Base-by-base conservation (phyloP, 2,797 vertebrate species). In the Propithecus deckenii region DNA sequence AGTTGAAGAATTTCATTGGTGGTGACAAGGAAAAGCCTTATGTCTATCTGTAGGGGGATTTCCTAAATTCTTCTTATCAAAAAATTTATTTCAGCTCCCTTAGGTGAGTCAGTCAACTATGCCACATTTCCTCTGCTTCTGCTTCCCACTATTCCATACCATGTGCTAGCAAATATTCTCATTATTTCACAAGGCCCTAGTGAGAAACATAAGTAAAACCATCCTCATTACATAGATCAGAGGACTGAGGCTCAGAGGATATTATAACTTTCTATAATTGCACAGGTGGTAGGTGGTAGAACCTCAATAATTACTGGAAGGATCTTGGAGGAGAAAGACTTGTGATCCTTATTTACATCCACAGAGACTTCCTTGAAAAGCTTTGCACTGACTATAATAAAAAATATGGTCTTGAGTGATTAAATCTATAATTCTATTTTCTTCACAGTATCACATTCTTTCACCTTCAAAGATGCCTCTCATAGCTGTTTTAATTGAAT, bases 281-380 rank as follows among this genome's bases (percentile, higher is more conserved):
- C 48, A 61, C 25, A 86, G 11, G 30, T 46, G 5, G 46, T 59
- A 71, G 38, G 55, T 89, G 63, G 57, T 76, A 67, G 65, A 50
- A 63, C 15, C 75, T 48, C 59, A 86, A 65, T 50, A 72, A 95
- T 28, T 46, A 23, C n/a, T 74, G 48, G 74, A 79, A 67, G 38
- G 9, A 52, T 48, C 85, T 57, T 65, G 18, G 74, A 95, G 50
- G 65, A 94, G 55, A 72, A 46, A 67, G 50, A 71, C 69, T 43
- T 59, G 65, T 18, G 23, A 78, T n/a, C 59, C 38, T 88, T 81
- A 72, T 86, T 92, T 71, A 78, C 65, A 87, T 52, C 93, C 55
- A 74, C 41, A 38, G n/a, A 65, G 71, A 93, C 41, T 89, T 86
- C 41, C 65, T 96, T 87, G 55, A 78, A 75, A 94, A 87, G 17